Evolutionary conservation across 2,797 vertebrate species (phyloP).

Genomic region (Dermochelys coriacea): DNA sequence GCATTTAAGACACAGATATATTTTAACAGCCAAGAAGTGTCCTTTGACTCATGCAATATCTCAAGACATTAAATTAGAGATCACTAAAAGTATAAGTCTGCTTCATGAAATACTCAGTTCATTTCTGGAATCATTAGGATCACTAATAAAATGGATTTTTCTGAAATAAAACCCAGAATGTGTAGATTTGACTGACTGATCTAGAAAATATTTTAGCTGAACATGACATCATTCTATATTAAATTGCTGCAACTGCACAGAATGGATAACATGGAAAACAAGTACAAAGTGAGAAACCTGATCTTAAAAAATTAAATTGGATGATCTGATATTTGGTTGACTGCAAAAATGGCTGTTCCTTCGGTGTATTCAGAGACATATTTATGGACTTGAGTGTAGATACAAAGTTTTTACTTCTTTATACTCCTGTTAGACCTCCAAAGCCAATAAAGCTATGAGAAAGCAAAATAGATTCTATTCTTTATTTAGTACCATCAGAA

Average conservation of each 20-base stretch:
- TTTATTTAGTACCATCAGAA: not conserved
- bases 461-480: rapidly evolving
- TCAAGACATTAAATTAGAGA: not conserved
- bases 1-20: not conserved
- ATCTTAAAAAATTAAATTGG: not conserved
- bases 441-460: not conserved
- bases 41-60: not conserved
- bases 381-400: not conserved
- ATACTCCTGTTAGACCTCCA: rapidly evolving
- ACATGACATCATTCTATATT: not conserved
- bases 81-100: not conserved
- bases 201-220: not conserved
- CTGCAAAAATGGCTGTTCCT: not conserved
- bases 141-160: not conserved
- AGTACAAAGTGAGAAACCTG: not conserved
- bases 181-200: slow-evolving; percentile 1
- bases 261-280: not conserved
- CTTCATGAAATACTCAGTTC: not conserved
- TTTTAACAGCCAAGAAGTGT: not conserved
- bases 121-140: slow-evolving; percentile 12
- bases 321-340: not conserved
- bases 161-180: not conserved
- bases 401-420: not conserved
- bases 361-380: rapidly evolving
- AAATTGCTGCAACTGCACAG: not conserved